A percentile compares a stretch with the other conserved stretches of the same genome.
Conservation (phyloP, 2,888 invertebrate species). For the Melinopterus prodromus region DNA sequence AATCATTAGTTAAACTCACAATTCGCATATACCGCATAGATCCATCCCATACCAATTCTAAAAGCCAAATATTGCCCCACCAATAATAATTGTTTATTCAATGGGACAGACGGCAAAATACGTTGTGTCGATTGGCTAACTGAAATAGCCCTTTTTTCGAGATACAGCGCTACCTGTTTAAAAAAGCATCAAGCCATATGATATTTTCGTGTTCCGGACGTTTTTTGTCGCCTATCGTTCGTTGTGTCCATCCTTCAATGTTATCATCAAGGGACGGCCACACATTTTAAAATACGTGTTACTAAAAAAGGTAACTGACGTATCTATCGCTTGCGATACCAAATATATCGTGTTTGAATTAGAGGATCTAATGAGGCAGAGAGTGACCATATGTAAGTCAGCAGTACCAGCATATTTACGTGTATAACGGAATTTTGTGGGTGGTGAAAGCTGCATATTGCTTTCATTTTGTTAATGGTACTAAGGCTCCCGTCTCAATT, state of each 20-base stretch:
- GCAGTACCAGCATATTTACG: no score
- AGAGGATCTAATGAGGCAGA: no score
- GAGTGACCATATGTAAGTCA: no score
- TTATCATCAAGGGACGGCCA: constrained; percentile 4
- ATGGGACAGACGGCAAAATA: not conserved
- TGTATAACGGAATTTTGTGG: no score
- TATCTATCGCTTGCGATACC: no score
- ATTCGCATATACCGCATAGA: no score
- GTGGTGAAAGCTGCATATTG: no score
- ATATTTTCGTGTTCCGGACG: not conserved
- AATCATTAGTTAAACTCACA: not conserved
- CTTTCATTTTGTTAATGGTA: no score
- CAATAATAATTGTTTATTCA: not conserved
- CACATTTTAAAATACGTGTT: not conserved
- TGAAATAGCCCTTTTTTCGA: not conserved
- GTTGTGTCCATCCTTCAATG: not conserved
- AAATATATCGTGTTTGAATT: no score
- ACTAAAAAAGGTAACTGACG: not conserved
- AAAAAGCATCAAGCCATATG: not conserved
- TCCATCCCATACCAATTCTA: not conserved
- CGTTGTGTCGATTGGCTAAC: not conserved
- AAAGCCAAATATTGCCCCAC: not conserved
- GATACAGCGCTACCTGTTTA: not conserved
- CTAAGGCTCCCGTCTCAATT: no score
- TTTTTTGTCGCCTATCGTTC: not conserved